A percentile compares a stretch with the other conserved stretches of the same genome.
Evolutionary conservation across 1,140 invertebrate genomes (phyloP).

Genomic region (Polypedilum pembai): DNA sequence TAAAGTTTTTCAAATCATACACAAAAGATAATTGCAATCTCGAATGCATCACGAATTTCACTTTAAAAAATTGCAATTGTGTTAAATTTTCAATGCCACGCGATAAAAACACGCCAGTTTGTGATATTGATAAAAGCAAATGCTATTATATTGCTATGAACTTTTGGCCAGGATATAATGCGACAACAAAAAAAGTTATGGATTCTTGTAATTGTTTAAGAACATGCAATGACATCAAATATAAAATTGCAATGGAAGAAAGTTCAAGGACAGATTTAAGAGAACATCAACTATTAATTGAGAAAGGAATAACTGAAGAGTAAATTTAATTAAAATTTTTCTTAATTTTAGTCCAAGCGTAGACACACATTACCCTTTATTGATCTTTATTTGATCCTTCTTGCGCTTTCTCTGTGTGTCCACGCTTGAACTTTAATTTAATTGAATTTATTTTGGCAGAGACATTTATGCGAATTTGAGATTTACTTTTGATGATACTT

Average conservation of each 20-base stretch:
- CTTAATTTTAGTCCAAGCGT: not conserved
- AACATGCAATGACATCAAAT: slow-evolving; percentile 56
- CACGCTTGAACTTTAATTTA: not conserved
- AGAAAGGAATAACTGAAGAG: not conserved
- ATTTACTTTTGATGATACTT: not conserved
- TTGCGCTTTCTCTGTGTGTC: too few species aligned
- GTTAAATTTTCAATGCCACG: slow-evolving; percentile 52
- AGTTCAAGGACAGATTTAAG: not conserved
- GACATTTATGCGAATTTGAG: not conserved
- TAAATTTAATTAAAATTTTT: not conserved
- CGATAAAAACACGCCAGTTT: slow-evolving; percentile 43
- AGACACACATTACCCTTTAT: too few species aligned
- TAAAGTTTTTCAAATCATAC: slow-evolving; percentile 60
- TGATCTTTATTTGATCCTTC: too few species aligned
- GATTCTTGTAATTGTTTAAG: slow-evolving; percentile 48
- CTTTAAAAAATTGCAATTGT: slow-evolving; percentile 45
- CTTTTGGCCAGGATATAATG: slow-evolving; percentile 30
- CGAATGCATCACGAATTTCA: slow-evolving; percentile 69
- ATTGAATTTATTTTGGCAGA: not conserved
- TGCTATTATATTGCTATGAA: slow-evolving; percentile 34
- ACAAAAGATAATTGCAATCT: slow-evolving; percentile 67
- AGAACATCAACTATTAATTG: not conserved
- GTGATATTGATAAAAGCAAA: slow-evolving; percentile 34
- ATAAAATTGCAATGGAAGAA: slow-evolving; percentile 42
- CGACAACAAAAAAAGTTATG: slow-evolving; percentile 37